Percentiles rank a stretch among this genome's conserved stretches.
Evolutionary conservation across 2,113 vertebrate species (phyloP).

Genomic region (Terrapene triunguis): DNA sequence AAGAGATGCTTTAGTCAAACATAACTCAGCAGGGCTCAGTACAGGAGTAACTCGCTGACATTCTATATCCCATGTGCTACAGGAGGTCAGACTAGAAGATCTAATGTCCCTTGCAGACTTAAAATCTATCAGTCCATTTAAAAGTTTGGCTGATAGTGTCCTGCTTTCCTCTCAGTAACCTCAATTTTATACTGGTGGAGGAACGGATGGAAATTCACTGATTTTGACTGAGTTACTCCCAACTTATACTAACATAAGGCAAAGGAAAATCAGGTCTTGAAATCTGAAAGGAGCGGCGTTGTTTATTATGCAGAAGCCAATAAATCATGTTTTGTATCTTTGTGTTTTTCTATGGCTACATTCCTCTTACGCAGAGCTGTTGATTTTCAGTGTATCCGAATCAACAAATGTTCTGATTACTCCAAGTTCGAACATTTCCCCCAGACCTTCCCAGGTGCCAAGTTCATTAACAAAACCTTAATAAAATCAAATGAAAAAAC

Average conservation of each 20-base stretch:
- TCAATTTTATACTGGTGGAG: background rate
- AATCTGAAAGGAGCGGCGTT: background rate
- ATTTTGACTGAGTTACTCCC: background rate
- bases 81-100: background rate
- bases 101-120: background rate
- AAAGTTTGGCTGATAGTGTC: background rate
- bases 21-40: background rate
- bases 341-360: background rate
- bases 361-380: background rate
- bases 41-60: background rate
- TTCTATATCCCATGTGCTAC: background rate
- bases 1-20: background rate
- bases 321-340: background rate
- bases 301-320: background rate
- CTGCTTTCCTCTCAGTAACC: background rate
- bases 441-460: conserved; percentile 50
- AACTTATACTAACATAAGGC: background rate
- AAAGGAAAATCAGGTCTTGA: background rate
- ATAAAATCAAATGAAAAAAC: background rate
- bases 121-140: background rate
- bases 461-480: background rate
- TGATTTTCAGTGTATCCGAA: conserved; percentile 3
- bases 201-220: background rate
- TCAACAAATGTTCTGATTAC: background rate
- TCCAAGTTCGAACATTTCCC: conserved; percentile 15